These are phyloP conservation scores for Smutsia temminckii DNA, from an alignment of 2,797 vertebrate genomes.

Conservation along the genomic window DNA sequence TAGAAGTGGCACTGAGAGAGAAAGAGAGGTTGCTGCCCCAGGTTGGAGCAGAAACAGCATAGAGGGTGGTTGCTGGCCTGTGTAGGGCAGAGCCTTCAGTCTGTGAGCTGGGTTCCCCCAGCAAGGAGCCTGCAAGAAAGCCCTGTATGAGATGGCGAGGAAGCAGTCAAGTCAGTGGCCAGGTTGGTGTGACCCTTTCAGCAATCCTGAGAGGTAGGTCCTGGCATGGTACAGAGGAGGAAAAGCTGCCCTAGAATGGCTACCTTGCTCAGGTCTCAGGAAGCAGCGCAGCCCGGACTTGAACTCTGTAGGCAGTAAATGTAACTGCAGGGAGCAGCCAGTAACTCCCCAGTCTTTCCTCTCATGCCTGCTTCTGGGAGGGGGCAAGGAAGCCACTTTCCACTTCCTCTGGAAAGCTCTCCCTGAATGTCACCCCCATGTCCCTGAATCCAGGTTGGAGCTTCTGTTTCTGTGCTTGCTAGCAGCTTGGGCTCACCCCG, in stretches of 20 bases:
- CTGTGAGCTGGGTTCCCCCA: neutral
- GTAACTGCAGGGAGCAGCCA: neutral
- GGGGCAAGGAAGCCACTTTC: neutral
- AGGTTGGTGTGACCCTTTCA: neutral
- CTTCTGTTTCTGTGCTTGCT: neutral
- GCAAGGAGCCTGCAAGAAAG: neutral
- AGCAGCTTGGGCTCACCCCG: neutral
- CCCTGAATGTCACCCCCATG: neutral
- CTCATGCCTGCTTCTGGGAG: neutral
- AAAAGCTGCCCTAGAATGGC: neutral
- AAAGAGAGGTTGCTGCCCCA: neutral
- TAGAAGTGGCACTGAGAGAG: rapidly evolving
- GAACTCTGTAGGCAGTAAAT: neutral
- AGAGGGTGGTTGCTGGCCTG: neutral
- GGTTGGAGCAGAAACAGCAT: neutral
- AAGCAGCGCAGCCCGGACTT: neutral
- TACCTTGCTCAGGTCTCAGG: neutral
- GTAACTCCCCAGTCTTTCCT: neutral
- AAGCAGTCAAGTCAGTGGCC: neutral
- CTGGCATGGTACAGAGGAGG: neutral
- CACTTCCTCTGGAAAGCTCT: neutral
- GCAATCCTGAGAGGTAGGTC: too few species aligned
- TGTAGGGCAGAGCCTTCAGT: neutral
- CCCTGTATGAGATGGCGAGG: too few species aligned
- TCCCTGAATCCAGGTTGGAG: neutral